Evolutionary conservation across 2,888 invertebrate genomes (phyloP).

Genomic region (Hirudinaria manillensis): DNA sequence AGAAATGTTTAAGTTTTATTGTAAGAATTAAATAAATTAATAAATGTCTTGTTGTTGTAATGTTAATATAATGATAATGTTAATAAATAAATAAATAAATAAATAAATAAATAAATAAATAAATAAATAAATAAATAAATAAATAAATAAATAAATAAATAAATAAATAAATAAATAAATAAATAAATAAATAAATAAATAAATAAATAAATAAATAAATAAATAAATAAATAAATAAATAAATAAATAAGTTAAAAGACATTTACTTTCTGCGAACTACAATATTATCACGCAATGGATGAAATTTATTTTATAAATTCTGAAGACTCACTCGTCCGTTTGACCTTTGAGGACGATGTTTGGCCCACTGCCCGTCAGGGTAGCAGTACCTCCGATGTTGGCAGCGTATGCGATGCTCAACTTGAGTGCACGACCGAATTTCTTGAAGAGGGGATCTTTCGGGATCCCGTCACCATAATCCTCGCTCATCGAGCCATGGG

Average conservation of each 20-base stretch:
- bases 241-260: too few species aligned
- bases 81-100: too few species aligned
- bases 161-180: too few species aligned
- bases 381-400: constrained; percentile 54
- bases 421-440: constrained; percentile 33
- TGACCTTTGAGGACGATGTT: constrained; percentile 53
- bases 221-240: not conserved
- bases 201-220: not conserved
- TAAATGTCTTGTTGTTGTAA: too few species aligned
- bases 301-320: too few species aligned
- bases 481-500: not conserved
- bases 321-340: constrained; percentile 42
- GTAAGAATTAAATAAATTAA: too few species aligned
- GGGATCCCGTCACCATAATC: constrained; percentile 5
- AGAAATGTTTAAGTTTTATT: too few species aligned
- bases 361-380: constrained; percentile 54
- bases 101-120: too few species aligned
- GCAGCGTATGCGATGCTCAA: constrained; percentile 35
- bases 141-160: too few species aligned
- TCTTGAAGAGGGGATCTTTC: constrained; percentile 32
- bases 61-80: too few species aligned
- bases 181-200: too few species aligned
- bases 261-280: not conserved
- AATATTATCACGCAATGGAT: not conserved
- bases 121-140: too few species aligned